Percentiles rank a stretch among this genome's conserved stretches.
These are phyloP conservation scores for Alexandromys oeconomus DNA, from an alignment of 2,797 vertebrate genomes.

Conservation along the genomic window DNA sequence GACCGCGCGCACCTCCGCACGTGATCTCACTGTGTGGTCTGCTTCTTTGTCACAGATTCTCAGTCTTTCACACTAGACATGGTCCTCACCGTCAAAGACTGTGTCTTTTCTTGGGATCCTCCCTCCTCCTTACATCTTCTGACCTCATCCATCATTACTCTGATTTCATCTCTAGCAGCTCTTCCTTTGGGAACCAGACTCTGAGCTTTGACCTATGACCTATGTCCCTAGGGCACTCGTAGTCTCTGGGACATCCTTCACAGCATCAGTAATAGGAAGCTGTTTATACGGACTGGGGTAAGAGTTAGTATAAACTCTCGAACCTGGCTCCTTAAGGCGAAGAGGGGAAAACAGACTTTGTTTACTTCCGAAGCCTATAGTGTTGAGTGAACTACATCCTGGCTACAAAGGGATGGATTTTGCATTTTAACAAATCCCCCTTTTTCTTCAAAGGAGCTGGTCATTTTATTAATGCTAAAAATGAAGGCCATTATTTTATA, in stretches of 20 bases:
- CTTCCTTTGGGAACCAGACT: neutral
- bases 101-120: accelerated
- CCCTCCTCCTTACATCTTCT: neutral
- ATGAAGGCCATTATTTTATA: neutral
- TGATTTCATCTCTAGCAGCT: neutral
- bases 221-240: neutral
- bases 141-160: neutral
- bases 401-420: neutral
- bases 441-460: neutral
- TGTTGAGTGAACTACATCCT: neutral
- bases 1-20: neutral
- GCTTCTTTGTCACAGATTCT: neutral
- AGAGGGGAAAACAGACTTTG: neutral
- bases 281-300: neutral
- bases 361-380: neutral
- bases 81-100: neutral
- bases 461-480: neutral
- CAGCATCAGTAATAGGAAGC: neutral
- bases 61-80: neutral
- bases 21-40: neutral
- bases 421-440: neutral
- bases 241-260: neutral
- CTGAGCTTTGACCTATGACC: neutral
- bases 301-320: neutral
- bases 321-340: neutral